These are phyloP conservation scores for Acrocephalus kingi DNA, from an alignment of 2,113 vertebrate species.

Conservation along the genomic window DNA sequence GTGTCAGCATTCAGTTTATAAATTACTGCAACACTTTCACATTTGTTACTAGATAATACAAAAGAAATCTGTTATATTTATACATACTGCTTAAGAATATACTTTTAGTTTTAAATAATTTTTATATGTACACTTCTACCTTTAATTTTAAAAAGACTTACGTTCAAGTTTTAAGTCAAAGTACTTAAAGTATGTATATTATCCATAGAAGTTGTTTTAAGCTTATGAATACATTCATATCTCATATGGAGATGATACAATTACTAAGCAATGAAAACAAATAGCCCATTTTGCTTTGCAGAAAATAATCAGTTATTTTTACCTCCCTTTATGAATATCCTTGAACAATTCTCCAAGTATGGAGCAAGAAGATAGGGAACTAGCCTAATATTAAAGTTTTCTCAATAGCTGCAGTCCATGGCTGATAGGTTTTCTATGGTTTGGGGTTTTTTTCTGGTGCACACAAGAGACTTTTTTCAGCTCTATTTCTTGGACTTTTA, in stretches of 20 bases:
- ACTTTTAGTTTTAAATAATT: conserved; percentile 84
- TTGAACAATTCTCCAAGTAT: conserved; percentile 40
- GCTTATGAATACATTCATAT: conserved; percentile 75
- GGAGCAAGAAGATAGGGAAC: not conserved
- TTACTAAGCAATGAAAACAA: conserved; percentile 66
- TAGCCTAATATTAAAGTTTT: conserved; percentile 5
- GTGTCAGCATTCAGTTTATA: conserved; percentile 65
- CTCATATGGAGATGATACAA: conserved; percentile 77
- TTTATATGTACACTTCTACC: conserved; percentile 81
- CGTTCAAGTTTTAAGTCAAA: conserved; percentile 77
- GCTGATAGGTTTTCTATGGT: conserved; percentile 76
- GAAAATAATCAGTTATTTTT: conserved; percentile 45
- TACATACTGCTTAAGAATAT: conserved; percentile 83
- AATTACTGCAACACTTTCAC: conserved; percentile 81
- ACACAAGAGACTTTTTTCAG: conserved; percentile 51
- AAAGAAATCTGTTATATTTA: conserved; percentile 85
- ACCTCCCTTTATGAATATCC: conserved; percentile 38
- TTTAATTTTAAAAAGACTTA: conserved; percentile 80
- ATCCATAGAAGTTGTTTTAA: conserved; percentile 81
- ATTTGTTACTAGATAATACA: conserved; percentile 85
- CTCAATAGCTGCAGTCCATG: conserved; percentile 79
- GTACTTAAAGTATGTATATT: conserved; percentile 84
- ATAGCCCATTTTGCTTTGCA: conserved; percentile 55
- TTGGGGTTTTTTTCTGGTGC: not conserved
- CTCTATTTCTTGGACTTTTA: conserved; percentile 62